Evolutionary conservation across 2,888 invertebrate genomes (phyloP).

Genomic region (Saturnia pavonia): DNA sequence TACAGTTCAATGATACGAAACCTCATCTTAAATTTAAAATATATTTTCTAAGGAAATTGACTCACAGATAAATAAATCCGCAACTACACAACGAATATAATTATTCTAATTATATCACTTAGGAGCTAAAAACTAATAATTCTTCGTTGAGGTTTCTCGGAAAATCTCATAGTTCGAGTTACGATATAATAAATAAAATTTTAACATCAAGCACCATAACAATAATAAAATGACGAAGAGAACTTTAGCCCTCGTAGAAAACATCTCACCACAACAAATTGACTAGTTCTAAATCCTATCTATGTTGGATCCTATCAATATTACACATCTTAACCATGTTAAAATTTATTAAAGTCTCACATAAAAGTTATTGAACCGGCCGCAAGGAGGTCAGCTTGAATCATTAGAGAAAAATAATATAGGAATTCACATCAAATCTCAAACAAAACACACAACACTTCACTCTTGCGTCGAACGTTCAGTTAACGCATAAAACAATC

Average conservation of each 20-base stretch:
- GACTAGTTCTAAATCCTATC: constrained; percentile 78
- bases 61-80: constrained; percentile 46
- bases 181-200: constrained; percentile 63
- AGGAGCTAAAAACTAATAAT: constrained; percentile 47
- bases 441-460: constrained; percentile 47
- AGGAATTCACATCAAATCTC: constrained; percentile 43
- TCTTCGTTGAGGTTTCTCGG: constrained; percentile 65
- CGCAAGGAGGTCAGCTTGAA: constrained; percentile 57
- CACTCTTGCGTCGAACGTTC: constrained; percentile 41
- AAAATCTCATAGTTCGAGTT: constrained; percentile 50
- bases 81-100: constrained; percentile 44
- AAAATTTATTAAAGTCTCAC: constrained; percentile 75
- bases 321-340: constrained; percentile 52
- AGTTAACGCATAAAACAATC: constrained; percentile 35
- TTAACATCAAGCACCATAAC: constrained; percentile 78
- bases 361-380: constrained; percentile 72
- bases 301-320: constrained; percentile 57
- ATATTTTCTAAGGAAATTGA: constrained; percentile 54
- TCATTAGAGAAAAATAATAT: constrained; percentile 42
- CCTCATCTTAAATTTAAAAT: constrained; percentile 54
- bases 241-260: constrained; percentile 75
- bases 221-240: constrained; percentile 68
- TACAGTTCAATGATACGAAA: constrained; percentile 73
- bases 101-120: constrained; percentile 42
- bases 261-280: constrained; percentile 77